Conservation (phyloP, 2,113 vertebrate species). For the Festucalex cinctus region DNA sequence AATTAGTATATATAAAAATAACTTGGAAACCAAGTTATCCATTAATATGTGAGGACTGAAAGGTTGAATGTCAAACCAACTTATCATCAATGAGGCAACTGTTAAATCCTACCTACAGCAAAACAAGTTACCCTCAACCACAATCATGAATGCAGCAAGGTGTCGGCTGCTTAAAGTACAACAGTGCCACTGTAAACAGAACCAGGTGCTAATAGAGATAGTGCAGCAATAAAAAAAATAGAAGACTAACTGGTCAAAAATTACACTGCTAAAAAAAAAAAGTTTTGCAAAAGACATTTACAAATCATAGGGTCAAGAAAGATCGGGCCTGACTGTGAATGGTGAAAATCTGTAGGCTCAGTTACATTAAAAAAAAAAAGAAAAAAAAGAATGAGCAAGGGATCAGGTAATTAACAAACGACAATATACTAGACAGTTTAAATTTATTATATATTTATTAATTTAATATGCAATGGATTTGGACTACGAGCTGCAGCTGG, state of each 20-base stretch:
- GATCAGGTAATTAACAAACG: no score
- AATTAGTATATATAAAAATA: neutral
- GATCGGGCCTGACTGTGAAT: no score
- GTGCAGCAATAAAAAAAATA: neutral
- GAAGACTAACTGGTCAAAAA: conserved; percentile 1
- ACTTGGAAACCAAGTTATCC: neutral
- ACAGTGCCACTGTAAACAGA: conserved; percentile 28
- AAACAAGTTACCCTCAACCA: neutral
- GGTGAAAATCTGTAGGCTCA: no score
- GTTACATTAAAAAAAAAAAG: no score
- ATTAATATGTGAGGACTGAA: neutral
- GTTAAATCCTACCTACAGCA: neutral
- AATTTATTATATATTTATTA: no score
- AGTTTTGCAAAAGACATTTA: conserved; percentile 6
- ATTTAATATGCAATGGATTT: no score
- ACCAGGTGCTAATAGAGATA: conserved; percentile 24
- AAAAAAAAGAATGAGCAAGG: no score
- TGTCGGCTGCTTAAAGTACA: conserved; percentile 16
- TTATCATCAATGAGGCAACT: no score
- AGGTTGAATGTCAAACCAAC: no score
- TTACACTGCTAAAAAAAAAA: conserved; percentile 9
- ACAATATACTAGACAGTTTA: no score
- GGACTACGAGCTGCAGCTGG: no score
- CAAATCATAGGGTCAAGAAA: no score
- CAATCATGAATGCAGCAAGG: conserved; percentile 8